These are phyloP conservation scores for Drosophila baimaii DNA, from an alignment of 1,140 invertebrate genomes.

Conservation along the genomic window DNA sequence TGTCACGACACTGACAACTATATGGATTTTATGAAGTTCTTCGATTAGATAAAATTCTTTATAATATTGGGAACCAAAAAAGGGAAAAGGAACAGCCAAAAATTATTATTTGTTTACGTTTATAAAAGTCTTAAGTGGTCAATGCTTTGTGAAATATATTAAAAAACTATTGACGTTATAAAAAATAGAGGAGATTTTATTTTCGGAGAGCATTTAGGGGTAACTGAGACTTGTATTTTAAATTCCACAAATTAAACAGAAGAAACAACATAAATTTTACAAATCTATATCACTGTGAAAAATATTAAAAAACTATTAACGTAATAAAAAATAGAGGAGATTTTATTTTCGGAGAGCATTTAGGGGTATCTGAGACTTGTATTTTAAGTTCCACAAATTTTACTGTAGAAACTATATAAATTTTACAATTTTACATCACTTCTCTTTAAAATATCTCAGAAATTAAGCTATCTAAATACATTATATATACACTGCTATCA, in stretches of 20 bases:
- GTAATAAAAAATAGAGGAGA: not conserved
- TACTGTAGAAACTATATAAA: too few relatives aligned
- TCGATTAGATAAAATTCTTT: slow-evolving; percentile 34
- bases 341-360: not conserved
- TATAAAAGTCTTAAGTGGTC: not conserved
- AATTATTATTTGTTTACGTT: not conserved
- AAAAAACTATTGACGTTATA: not conserved
- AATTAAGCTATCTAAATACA: not conserved
- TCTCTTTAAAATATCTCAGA: not conserved
- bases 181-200: not conserved
- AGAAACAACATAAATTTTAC: too few relatives aligned
- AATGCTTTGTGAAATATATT: not conserved
- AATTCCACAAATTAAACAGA: too few relatives aligned
- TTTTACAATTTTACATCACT: not conserved
- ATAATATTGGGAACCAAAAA: not conserved
- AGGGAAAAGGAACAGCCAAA: not conserved
- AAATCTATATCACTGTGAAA: too few relatives aligned
- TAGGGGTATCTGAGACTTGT: too few relatives aligned
- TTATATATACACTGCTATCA: not conserved
- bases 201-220: too few relatives aligned
- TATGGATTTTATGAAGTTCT: slow-evolving; percentile 7
- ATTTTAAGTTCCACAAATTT: too few relatives aligned
- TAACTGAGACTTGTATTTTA: too few relatives aligned
- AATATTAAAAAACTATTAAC: not conserved
- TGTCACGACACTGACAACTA: slow-evolving; percentile 10